Evolutionary conservation across 2,888 invertebrate species (phyloP).

Genomic region (Philonicus albiceps): DNA sequence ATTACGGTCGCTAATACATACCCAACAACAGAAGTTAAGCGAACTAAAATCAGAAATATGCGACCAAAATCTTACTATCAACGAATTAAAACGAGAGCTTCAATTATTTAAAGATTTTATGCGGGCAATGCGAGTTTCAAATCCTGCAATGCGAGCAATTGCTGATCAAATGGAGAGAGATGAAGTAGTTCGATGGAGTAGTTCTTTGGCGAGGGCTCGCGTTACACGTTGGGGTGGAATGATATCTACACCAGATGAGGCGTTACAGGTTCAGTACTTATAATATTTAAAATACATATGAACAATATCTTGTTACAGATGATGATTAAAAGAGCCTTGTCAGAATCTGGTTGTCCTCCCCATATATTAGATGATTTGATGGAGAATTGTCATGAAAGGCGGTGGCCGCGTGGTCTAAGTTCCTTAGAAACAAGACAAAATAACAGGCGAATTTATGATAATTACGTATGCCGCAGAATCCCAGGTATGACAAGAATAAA

Average conservation of each 20-base stretch:
- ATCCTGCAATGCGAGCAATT: conserved; percentile 90
- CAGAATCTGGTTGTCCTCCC: conserved; percentile 92
- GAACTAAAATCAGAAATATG: conserved; percentile 87
- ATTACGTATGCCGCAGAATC: conserved; percentile 92
- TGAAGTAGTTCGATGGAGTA: conserved; percentile 90
- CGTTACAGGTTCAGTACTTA: conserved; percentile 74
- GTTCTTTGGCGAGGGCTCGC: conserved; percentile 80
- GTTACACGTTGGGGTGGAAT: conserved; percentile 98
- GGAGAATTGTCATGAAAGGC: conserved; percentile 96
- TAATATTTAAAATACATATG: background rate
- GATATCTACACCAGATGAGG: conserved; percentile 97
- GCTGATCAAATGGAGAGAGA: conserved; percentile 95
- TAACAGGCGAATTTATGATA: conserved; percentile 89
- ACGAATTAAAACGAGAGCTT: conserved; percentile 88
- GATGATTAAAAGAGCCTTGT: conserved; percentile 91
- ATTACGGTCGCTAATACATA: conserved; percentile 81
- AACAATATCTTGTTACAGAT: conserved; percentile 67
- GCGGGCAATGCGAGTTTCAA: conserved; percentile 90
- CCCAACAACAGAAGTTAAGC: conserved; percentile 85
- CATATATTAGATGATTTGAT: conserved; percentile 93
- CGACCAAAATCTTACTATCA: conserved; percentile 86
- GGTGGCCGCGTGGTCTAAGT: conserved; percentile 93
- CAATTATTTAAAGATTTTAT: conserved; percentile 91
- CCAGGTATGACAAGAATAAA: conserved; percentile 68
- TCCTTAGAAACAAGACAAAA: conserved; percentile 93